phyloP scores from a whole-genome alignment of 2,113 vertebrate species.

The Psettodes erumei region DNA sequence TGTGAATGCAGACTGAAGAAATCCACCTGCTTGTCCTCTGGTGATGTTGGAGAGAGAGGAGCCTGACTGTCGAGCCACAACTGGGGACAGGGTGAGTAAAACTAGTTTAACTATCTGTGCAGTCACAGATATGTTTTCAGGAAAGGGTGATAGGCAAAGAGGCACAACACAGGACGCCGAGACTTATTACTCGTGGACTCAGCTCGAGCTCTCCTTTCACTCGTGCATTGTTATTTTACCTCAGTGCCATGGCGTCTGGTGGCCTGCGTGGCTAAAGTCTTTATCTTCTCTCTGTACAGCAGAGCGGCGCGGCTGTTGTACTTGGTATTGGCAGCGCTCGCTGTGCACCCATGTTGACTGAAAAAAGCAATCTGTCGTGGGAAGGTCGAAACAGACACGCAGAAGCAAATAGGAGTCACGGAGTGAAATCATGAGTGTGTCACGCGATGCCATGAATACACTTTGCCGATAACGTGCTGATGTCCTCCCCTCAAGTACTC shows the following conservation, averaged over 20 bases:
- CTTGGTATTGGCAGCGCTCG: constrained; percentile 89
- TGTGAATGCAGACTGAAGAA: constrained; percentile 90
- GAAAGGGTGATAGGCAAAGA: background rate
- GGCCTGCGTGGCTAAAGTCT: constrained; percentile 87
- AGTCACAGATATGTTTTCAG: background rate
- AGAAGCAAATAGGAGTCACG: background rate
- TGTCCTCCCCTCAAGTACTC: constrained; percentile 67
- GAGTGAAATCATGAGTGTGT: background rate
- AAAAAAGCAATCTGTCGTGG: constrained; percentile 88
- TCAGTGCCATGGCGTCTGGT: constrained; percentile 90
- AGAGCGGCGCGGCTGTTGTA: constrained; percentile 92
- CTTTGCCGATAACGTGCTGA: background rate
- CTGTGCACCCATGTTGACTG: constrained; percentile 89
- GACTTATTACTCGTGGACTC: background rate
- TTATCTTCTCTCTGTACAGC: constrained; percentile 92
- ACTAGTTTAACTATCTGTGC: background rate
- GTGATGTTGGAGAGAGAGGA: constrained; percentile 80
- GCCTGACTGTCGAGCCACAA: constrained; percentile 91
- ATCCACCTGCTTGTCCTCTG: constrained; percentile 89
- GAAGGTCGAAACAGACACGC: background rate
- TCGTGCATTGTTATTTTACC: constrained; percentile 67
- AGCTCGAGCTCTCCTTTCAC: background rate
- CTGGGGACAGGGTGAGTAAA: constrained; percentile 71
- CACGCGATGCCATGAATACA: background rate
- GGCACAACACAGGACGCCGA: background rate